Evolutionary conservation across 2,888 invertebrate species (phyloP).

Genomic region (Epirrhoe alternata): DNA sequence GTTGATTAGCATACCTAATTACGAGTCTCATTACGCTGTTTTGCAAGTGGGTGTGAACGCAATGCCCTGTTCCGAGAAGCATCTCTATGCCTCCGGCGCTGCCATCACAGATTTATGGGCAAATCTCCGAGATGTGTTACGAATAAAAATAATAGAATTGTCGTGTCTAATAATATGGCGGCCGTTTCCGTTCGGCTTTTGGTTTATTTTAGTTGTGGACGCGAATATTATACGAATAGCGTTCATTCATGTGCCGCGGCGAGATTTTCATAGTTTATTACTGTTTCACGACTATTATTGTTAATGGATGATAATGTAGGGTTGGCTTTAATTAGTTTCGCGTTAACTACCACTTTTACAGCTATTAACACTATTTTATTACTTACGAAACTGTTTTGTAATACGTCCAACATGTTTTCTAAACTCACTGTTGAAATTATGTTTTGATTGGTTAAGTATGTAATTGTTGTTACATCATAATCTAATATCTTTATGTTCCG

Average conservation of each 20-base stretch:
- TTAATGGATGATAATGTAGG: slow-evolving; percentile 65
- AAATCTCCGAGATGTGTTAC: slow-evolving; percentile 81
- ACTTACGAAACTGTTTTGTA: slow-evolving; percentile 58
- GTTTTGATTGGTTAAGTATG: slow-evolving; percentile 46
- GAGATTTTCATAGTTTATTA: slow-evolving; percentile 64
- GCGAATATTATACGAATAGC: slow-evolving; percentile 79
- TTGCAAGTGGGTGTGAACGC: slow-evolving; percentile 71
- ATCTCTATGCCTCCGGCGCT: slow-evolving; percentile 64
- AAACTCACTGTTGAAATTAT: slow-evolving; percentile 42
- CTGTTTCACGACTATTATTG: slow-evolving; percentile 57
- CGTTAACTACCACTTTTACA: slow-evolving; percentile 58
- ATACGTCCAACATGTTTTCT: slow-evolving; percentile 45
- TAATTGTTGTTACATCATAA: slow-evolving; percentile 46
- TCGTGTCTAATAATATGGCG: slow-evolving; percentile 83
- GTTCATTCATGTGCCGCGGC: slow-evolving; percentile 67
- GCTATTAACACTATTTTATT: slow-evolving; percentile 66
- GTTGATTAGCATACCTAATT: slow-evolving; percentile 48
- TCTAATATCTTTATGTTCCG: slow-evolving; percentile 40
- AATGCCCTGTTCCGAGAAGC: slow-evolving; percentile 69
- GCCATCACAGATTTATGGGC: slow-evolving; percentile 77
- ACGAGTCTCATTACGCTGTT: slow-evolving; percentile 59
- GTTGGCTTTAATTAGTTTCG: slow-evolving; percentile 63
- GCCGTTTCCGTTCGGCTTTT: slow-evolving; percentile 81
- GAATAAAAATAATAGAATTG: slow-evolving; percentile 86
- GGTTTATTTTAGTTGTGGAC: slow-evolving; percentile 81